Conservation (phyloP, 1,140 invertebrate genomes). For the Pseudomyrmex gracilis region DNA sequence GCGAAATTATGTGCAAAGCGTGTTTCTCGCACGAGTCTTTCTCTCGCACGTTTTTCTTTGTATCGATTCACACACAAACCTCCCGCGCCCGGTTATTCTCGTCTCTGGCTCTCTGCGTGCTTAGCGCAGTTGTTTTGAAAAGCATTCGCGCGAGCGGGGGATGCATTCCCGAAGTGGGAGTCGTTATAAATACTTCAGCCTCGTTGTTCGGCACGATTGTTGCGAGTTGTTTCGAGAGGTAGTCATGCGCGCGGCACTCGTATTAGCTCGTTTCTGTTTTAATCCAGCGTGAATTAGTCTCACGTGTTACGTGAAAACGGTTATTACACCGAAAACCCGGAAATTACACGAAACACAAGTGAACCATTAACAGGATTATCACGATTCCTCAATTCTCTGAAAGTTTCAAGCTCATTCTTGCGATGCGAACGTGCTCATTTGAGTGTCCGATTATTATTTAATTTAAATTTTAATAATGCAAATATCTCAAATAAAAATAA, state of each 20-base stretch:
- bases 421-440: neutral
- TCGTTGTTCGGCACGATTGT: conserved; percentile 53
- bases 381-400: neutral
- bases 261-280: conserved; percentile 43
- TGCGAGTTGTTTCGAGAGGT: conserved; percentile 52
- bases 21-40: conserved; percentile 14
- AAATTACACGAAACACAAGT: conserved; percentile 14
- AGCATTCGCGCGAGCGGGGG: conserved; percentile 4
- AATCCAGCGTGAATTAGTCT: conserved; percentile 28
- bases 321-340: conserved; percentile 17
- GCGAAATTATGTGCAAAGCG: neutral
- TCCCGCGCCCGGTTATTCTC: neutral
- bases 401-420: neutral
- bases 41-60: conserved; percentile 7
- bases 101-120: conserved; percentile 27
- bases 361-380: conserved; percentile 14
- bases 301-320: conserved; percentile 1
- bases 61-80: conserved; percentile 47
- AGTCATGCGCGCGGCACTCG: conserved; percentile 20
- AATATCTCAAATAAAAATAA: too few relatives aligned
- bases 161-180: conserved; percentile 37
- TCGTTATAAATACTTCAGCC: conserved; percentile 59
- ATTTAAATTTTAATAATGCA: too few relatives aligned
- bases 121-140: conserved; percentile 41
- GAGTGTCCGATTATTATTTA: neutral